Evolutionary conservation across 37 sponge, comb jelly and placozoan species (phyloP), one percentile per base, ranked within the genome.

Genomic region (Lycopodina hypogea): DNA sequence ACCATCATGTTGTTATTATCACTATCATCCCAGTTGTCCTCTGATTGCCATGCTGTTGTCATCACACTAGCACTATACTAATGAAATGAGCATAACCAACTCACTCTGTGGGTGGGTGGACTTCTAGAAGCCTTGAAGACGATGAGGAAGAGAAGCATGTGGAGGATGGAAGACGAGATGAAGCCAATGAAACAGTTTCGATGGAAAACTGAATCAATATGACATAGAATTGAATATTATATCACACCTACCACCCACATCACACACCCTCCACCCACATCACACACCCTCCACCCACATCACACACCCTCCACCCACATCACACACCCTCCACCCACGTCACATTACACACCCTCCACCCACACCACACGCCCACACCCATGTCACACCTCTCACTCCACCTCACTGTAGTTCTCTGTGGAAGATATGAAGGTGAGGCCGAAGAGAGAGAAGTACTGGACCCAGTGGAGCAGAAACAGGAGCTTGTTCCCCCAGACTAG

Each of bases 381-480:
- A 59, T 59, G 3, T 59, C 12, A 19, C 12, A 53, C 17, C 17
- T 53, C 17, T 12, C 12, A 53, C 55, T 59, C 6, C 12, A 37
- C 70, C 85, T 84, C 51, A 89, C 89, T 1, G 38, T 66, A 79
- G 30, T 89, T 78, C 41, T 89, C 85, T 0, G 58, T 79, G 0
- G 89, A 89, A 1, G 85, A 68, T 30, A 89, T 52, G 34, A 78
- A 82, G 21, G 89, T 36, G 36, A 89, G 76, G 6, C 41, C 58
- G 23, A 84, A 56, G 8, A 89, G 75, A 0, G 81, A 72, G 19
- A 83, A n/a, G 45, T 74, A 60, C 42, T 89, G 83, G 6, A 29
- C 41, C 42, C 78, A 62, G 56, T 79, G 72, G 22, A 79, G 70
- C 11, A 84, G 9, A 58, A 42, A 76, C 36, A 55, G 29, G 11